These are phyloP conservation scores for Meandrina meandrites DNA, from an alignment of 92 coral and sea anemone species.

Conservation along the genomic window DNA sequence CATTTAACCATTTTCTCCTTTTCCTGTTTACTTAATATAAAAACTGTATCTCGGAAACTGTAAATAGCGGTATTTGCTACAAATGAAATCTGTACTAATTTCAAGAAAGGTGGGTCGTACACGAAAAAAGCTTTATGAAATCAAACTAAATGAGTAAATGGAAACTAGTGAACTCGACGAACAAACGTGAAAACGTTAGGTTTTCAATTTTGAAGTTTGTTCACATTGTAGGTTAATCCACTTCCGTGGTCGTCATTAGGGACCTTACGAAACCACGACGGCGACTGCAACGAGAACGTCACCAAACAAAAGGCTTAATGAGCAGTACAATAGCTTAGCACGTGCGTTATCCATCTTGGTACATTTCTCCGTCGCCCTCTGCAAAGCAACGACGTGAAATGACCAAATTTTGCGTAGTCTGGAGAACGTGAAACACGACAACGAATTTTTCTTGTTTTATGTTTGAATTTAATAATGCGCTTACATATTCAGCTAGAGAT, in stretches of 20 bases:
- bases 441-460: too few relatives aligned
- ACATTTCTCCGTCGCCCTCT: too few relatives aligned
- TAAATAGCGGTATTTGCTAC: background rate
- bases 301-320: too few relatives aligned
- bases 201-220: background rate
- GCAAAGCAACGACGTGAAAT: too few relatives aligned
- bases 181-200: background rate
- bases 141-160: background rate
- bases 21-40: background rate
- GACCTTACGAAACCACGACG: too few relatives aligned
- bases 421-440: too few relatives aligned
- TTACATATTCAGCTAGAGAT: too few relatives aligned
- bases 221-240: background rate
- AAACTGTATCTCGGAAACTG: background rate
- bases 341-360: too few relatives aligned
- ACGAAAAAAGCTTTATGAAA: background rate
- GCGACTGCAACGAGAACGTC: too few relatives aligned
- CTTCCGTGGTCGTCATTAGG: background rate
- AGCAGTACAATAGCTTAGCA: too few relatives aligned
- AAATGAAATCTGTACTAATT: background rate
- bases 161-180: background rate
- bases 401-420: too few relatives aligned
- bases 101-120: background rate
- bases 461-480: too few relatives aligned
- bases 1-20: background rate